Conservation (phyloP, 2,797 vertebrate species). For the Phoebastria nigripes region DNA sequence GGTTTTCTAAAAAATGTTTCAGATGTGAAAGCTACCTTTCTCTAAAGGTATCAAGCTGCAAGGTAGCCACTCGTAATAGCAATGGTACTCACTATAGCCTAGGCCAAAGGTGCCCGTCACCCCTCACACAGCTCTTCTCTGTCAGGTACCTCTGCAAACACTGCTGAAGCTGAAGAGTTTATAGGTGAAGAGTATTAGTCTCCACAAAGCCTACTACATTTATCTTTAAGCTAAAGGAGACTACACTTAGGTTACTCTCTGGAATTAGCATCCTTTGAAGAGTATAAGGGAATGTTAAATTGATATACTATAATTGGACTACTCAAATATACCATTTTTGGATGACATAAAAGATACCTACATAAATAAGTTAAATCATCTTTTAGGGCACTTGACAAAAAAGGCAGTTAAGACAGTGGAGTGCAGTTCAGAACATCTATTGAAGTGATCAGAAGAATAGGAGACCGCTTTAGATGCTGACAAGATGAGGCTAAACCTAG, state of each 20-base stretch:
- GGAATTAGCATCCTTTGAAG: background rate
- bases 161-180: background rate
- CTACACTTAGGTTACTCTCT: too few relatives aligned
- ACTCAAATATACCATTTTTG: background rate
- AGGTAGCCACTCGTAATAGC: background rate
- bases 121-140: background rate
- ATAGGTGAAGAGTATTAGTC: background rate
- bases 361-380: background rate
- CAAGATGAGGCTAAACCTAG: background rate
- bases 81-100: background rate
- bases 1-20: background rate
- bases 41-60: background rate
- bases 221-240: background rate
- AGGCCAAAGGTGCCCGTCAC: background rate
- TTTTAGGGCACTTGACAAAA: background rate
- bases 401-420: background rate
- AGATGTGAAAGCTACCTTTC: background rate
- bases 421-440: background rate
- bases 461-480: background rate
- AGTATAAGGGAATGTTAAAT: background rate
- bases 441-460: background rate
- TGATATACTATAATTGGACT: background rate
- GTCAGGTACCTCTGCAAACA: background rate
- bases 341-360: background rate
- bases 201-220: background rate